Percentiles rank a stretch among this genome's conserved stretches.
These are phyloP conservation scores for Tortrix viridana DNA, from an alignment of 2,888 invertebrate genomes.

Conservation along the genomic window DNA sequence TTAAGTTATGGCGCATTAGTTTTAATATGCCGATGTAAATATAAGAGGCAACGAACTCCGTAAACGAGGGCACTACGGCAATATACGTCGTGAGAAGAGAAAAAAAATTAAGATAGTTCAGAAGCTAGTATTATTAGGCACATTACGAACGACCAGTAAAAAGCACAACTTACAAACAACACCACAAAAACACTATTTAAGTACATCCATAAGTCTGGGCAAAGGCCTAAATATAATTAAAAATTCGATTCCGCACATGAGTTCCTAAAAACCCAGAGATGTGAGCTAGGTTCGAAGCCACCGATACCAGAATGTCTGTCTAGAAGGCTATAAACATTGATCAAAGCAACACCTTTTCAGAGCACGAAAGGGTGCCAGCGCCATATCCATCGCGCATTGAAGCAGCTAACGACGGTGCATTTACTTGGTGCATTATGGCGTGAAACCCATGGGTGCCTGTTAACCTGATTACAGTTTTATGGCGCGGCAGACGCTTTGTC, in stretches of 20 bases:
- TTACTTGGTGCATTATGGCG: slow-evolving; percentile 44
- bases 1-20: slow-evolving; percentile 34
- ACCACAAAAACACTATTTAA: no score
- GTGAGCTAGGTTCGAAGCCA: no score
- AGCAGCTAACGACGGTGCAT: slow-evolving; percentile 37
- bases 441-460: slow-evolving; percentile 53
- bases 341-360: slow-evolving; percentile 11
- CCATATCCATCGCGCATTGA: slow-evolving; percentile 12
- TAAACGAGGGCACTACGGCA: slow-evolving; percentile 10
- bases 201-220: no score
- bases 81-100: not conserved
- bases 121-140: no score
- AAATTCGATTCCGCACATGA: no score
- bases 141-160: no score
- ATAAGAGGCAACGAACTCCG: slow-evolving; percentile 23
- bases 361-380: slow-evolving; percentile 2
- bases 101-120: no score
- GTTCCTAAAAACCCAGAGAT: no score
- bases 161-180: no score
- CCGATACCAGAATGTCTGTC: no score
- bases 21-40: slow-evolving; percentile 32
- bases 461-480: slow-evolving; percentile 52
- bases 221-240: no score
- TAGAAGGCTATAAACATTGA: not conserved
- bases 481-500: slow-evolving; percentile 46